Base-by-base conservation (phyloP, 2,113 vertebrate species). In the Gallinago jamesoni region DNA sequence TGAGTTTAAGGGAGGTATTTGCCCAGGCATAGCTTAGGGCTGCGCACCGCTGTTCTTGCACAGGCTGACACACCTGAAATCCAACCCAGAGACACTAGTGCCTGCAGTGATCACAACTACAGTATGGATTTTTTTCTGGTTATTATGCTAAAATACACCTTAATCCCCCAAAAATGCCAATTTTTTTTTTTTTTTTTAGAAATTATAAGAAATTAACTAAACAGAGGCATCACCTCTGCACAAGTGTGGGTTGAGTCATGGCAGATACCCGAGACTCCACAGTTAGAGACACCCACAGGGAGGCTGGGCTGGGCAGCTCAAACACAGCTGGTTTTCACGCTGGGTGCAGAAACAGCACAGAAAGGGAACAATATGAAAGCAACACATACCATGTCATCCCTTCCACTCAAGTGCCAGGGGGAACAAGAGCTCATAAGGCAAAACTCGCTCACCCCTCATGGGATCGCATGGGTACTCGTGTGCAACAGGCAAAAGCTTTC, bases 351-450 rank as follows among this genome's bases (percentile, higher is more conserved):
- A 60, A n/a, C 33, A 75, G 11, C 28, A 33, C 0, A 3, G 6
- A 50, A 63, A 62, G 7, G 0, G 0, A 9, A 5, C 31, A 9
- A 13, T 4, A 19, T 3, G 66, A 48, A 45, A 60, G 19, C 53
- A 66, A 37, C 28, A 19, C 3, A 4, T 70, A 21, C 31, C 25
- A 53, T 0, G 1, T 14, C 31, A 79, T 7, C 10, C 2, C 55
- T 45, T 27, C 53, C 35, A 14, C 17, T 48, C 41, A 10, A 12
- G 24, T 39, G 37, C 72, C 69, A 27, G 7, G 8, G 41, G 14
- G 24, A 66, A 73, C 0, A 0, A 2, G 19, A 70, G 14, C n/a
- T n/a, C 8, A 31, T 18, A 12, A 7, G 27, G n/a, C 14, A 68
- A 17, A 78, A 31, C 6, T 4, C n/a, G 30, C 41, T 64, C 2